A percentile compares a stretch with the other conserved stretches of the same genome.
These are phyloP conservation scores for Nyctibius bracteatus DNA, from an alignment of 2,113 vertebrate genomes.

Conservation along the genomic window DNA sequence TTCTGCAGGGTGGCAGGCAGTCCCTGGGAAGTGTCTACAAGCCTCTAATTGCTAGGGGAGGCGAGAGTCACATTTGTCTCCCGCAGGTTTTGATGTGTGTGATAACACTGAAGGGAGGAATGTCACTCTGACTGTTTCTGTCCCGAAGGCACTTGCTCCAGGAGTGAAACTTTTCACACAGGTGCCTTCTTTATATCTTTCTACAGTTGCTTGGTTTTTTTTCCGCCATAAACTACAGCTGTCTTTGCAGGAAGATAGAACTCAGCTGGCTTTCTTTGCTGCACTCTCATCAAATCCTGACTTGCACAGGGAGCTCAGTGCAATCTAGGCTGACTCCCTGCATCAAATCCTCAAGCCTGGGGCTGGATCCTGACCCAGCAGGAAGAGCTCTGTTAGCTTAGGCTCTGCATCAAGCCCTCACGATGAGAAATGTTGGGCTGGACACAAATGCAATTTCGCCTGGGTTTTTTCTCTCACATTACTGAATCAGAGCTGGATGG, in stretches of 20 bases:
- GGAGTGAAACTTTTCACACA: neutral
- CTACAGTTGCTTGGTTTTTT: neutral
- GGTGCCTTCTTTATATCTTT: neutral
- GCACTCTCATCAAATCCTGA: neutral
- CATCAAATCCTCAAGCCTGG: neutral
- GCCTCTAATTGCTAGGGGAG: neutral
- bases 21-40: neutral
- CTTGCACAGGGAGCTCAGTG: neutral
- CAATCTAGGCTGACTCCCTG: neutral
- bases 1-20: neutral
- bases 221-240: neutral
- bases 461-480: neutral
- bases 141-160: neutral
- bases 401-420: neutral
- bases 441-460: neutral
- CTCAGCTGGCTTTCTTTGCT: neutral
- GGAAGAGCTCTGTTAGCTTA: neutral
- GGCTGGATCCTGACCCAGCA: neutral
- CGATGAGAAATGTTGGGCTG: neutral
- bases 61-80: fast-evolving
- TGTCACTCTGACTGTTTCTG: neutral
- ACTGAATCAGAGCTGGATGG: neutral
- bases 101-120: neutral
- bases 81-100: neutral
- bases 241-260: neutral